Percentiles rank a stretch among this genome's conserved stretches.
phyloP scores from a whole-genome alignment of 2,888 invertebrate genomes.

The Epistrophe grossulariae region DNA sequence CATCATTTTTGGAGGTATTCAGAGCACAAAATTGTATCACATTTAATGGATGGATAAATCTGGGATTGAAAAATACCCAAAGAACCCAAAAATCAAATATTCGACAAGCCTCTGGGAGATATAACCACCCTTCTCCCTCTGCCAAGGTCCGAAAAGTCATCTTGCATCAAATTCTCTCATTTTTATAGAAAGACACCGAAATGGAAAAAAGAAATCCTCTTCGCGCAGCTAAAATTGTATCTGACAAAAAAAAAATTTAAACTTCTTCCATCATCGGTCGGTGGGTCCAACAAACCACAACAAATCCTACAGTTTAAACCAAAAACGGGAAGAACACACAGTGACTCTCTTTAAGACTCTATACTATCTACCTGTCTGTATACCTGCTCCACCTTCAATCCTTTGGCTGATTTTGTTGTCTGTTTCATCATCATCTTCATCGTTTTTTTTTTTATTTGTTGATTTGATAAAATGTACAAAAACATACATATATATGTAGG shows the following conservation, averaged over 20 bases:
- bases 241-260: slow-evolving; percentile 66
- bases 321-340: slow-evolving; percentile 61
- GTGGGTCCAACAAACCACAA: slow-evolving; percentile 4
- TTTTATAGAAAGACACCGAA: slow-evolving; percentile 40
- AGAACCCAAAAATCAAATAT: slow-evolving; percentile 50
- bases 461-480: slow-evolving; percentile 8
- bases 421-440: slow-evolving; percentile 43
- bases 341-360: slow-evolving; percentile 27
- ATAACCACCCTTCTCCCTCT: neutral
- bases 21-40: slow-evolving; percentile 55
- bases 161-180: slow-evolving; percentile 64
- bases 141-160: slow-evolving; percentile 54
- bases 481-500: neutral
- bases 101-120: slow-evolving; percentile 44
- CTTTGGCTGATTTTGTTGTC: slow-evolving; percentile 20
- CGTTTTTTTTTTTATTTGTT: slow-evolving; percentile 25
- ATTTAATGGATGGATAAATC: slow-evolving; percentile 49
- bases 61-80: slow-evolving; percentile 42
- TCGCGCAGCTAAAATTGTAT: slow-evolving; percentile 49
- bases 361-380: neutral
- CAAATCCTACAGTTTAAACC: slow-evolving; percentile 60
- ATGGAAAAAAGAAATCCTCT: slow-evolving; percentile 36
- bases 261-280: neutral
- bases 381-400: slow-evolving; percentile 65
- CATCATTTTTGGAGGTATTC: slow-evolving; percentile 46